Conservation (phyloP, 2,888 invertebrate genomes). For the Cheiracanthium punctorium region DNA sequence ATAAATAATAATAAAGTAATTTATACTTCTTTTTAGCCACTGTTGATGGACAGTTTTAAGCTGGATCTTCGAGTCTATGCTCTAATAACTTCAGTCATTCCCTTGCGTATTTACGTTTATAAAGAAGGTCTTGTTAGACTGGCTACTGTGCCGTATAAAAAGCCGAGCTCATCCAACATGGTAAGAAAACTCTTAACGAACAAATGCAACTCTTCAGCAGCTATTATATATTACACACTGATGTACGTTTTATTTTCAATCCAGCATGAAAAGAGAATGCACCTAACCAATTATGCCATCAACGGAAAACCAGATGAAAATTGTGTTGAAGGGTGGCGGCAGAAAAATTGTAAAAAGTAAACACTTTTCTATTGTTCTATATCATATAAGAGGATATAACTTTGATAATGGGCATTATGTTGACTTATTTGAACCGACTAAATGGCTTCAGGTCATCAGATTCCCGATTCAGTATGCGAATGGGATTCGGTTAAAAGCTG, state of each 20-base stretch:
- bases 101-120: conserved; percentile 90
- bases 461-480: no score
- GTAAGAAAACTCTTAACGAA: no score
- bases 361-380: no score
- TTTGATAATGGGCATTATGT: no score
- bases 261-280: conserved; percentile 90
- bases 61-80: conserved; percentile 93
- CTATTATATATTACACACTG: neutral
- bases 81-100: conserved; percentile 92
- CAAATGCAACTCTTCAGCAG: no score
- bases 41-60: conserved; percentile 92
- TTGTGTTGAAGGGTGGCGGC: conserved; percentile 73
- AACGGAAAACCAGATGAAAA: conserved; percentile 93
- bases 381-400: no score
- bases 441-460: no score
- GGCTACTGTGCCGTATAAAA: conserved; percentile 90
- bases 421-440: no score
- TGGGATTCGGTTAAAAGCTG: no score
- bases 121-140: conserved; percentile 93
- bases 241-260: conserved; percentile 39
- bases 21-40: conserved; percentile 80
- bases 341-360: conserved; percentile 21
- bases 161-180: conserved; percentile 87
- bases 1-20: no score
- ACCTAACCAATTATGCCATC: conserved; percentile 94